phyloP scores from a whole-genome alignment of 2,113 vertebrate species.

The Chroicocephalus ridibundus region DNA sequence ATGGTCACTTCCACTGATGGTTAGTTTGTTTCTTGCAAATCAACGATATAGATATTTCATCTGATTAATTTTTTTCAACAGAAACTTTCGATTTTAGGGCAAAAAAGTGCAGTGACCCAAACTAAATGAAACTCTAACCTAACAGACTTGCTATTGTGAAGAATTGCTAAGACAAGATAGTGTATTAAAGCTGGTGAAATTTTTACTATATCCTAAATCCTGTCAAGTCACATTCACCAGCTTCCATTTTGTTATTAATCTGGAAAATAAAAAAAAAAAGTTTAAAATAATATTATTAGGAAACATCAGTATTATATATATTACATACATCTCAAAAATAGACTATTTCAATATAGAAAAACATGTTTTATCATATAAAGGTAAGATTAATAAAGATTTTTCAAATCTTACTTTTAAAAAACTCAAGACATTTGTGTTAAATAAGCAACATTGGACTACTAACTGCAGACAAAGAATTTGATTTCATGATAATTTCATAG shows the following conservation, averaged over 20 bases:
- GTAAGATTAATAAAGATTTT: background rate
- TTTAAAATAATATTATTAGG: background rate
- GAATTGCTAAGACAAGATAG: background rate
- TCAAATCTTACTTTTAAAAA: background rate
- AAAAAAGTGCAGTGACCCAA: background rate
- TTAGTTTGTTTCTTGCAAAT: background rate
- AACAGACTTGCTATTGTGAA: background rate
- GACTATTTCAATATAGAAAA: background rate
- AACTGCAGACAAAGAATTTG: background rate
- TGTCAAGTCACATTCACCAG: background rate
- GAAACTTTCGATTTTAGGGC: background rate
- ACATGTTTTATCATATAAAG: background rate
- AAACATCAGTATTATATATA: background rate
- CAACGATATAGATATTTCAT: background rate
- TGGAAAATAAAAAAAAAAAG: background rate
- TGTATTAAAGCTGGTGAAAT: background rate
- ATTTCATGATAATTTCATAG: background rate
- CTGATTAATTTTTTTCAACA: background rate
- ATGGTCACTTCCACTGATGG: background rate
- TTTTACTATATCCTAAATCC: background rate
- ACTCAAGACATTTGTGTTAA: background rate
- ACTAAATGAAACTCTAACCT: background rate
- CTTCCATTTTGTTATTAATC: background rate
- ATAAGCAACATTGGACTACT: background rate
- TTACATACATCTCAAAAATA: background rate